Evolutionary conservation across 2,888 invertebrate genomes (phyloP), one percentile per base, ranked within the genome.

Genomic region (Calliscelio sp.): DNA sequence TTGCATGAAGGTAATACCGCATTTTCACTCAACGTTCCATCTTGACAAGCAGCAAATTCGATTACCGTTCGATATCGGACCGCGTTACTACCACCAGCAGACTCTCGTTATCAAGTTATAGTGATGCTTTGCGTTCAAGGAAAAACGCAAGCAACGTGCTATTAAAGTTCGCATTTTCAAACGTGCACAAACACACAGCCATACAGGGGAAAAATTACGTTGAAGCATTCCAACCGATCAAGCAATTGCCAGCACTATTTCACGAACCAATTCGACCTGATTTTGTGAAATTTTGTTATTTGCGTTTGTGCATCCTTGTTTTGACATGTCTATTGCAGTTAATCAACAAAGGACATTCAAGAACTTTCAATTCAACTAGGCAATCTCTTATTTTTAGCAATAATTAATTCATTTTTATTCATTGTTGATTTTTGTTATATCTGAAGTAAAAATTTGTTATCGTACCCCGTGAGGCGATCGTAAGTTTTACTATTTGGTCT

Each of bases 31-130:
- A 38, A 16, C 35, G 35, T 61, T 46, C 24, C 35, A 38, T 51
- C 61, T 73, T 59, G 73, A 59, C 73, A 61, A 61, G 59, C 59
- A 35, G 28, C 74, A 74, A 61, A 74, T 74, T 63, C 73, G 55
- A 73, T 73, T 73, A 61, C 73, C 61, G 49, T 11, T 73, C 59
- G 49, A 73, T 73, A 71, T 61, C 61, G 59, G 18, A 16, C 32
- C 61, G 70, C 8, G 70, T 70, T 55, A 55, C 55, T 41, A 46
- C 32, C 32, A 32, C 18, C 16, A 14, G 20, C 8, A 51, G 32
- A 51, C 35, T 20, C 24, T 61, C 61, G 73, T 73, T 73, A 73
- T 32, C 61, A 63, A 38, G 74, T 53, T 74, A 53, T 63, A 74
- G 51, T n/a, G 38, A 53, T 51, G 32, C 74, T 63, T 41, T 41